These are phyloP conservation scores for Blastobasis lacticolella DNA, from an alignment of 2,888 invertebrate genomes.

Conservation along the genomic window DNA sequence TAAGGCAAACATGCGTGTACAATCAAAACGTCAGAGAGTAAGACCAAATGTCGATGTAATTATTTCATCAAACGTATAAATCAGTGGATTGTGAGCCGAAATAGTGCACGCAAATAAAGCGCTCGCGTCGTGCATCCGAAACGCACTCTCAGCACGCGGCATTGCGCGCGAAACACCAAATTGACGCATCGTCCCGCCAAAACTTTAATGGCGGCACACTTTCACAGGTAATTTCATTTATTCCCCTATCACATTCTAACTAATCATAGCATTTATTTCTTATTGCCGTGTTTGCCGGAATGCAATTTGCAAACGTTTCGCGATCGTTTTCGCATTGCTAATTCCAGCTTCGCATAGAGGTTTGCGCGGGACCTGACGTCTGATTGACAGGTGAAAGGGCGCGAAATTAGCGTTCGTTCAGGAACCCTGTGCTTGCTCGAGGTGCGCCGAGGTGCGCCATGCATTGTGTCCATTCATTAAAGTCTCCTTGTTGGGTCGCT, in stretches of 20 bases:
- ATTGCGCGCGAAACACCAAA: slow-evolving; percentile 39
- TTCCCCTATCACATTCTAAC: slow-evolving; percentile 27
- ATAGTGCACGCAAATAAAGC: slow-evolving; percentile 14
- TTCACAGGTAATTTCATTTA: slow-evolving; percentile 36
- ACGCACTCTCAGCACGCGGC: slow-evolving; percentile 17
- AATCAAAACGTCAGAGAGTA: no score
- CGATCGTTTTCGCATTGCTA: slow-evolving; percentile 38
- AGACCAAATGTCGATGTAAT: slow-evolving; percentile 37
- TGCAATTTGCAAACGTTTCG: slow-evolving; percentile 43
- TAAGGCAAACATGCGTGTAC: no score
- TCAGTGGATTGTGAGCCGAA: slow-evolving; percentile 29
- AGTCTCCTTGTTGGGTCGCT: slow-evolving; percentile 23
- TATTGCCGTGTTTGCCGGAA: slow-evolving; percentile 13
- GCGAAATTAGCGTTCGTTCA: slow-evolving; percentile 55
- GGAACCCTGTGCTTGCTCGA: slow-evolving; percentile 23
- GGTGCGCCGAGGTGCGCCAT: slow-evolving; percentile 14
- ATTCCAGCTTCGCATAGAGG: slow-evolving; percentile 37
- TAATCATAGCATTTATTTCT: slow-evolving; percentile 47
- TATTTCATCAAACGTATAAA: slow-evolving; percentile 39
- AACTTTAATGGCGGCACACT: slow-evolving; percentile 38
- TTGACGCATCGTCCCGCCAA: slow-evolving; percentile 52
- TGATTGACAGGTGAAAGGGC: slow-evolving; percentile 72
- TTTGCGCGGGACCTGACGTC: slow-evolving; percentile 39
- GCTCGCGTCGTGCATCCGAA: neutral
- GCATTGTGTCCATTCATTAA: slow-evolving; percentile 33